Evolutionary conservation across 2,113 vertebrate genomes (phyloP), one percentile per base, ranked within the genome.

Genomic region (Cisticola juncidis): DNA sequence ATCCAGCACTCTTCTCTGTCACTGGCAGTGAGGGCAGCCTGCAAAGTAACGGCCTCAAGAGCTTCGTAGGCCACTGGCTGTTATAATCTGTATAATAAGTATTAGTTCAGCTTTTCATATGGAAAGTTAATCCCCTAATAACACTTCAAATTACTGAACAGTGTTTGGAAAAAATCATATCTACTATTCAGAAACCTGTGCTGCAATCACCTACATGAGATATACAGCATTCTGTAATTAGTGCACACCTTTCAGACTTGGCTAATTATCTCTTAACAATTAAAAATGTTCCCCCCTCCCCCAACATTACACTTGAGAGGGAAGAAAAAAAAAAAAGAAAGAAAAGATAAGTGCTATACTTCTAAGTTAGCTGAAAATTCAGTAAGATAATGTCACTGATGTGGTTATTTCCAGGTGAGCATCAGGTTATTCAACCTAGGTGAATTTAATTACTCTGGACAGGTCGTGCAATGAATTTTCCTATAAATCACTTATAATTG

Each of bases 371-470:
- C 70, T 79, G 79, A 97, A 98, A 97, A 96, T 91, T 94, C 93
- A 96, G 97, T 90, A 69, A 98, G 98, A 97, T 98, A 98, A 96
- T 58, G 86, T 94, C 97, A 91, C 65, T 79, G 97, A 97, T 96
- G 95, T 97, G 96, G 96, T 98, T 98, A 98, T 98, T 98, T 98
- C 98, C 98, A 98, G 98, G 98, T 98, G 97, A 98, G 97, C 81
- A 97, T 98, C 97, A 94, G 98, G 98, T 98, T 98, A 99, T 97
- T 99, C 98, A 99, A 97, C 98, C 98, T 97, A 98, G 92, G 98
- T 97, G 97, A 98, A 98, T 99, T 98, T 99, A 98, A 99, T 99
- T 98, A 97, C 97, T 98, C 98, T 94, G 97, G 98, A 98, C 98
- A 97, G 98, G 97, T 96, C 74, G 65, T 97, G 98, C 98, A 93